A percentile compares a stretch with the other conserved stretches of the same genome.
phyloP scores from a whole-genome alignment of 2,113 vertebrate genomes.

The Pseudopipra pipra region DNA sequence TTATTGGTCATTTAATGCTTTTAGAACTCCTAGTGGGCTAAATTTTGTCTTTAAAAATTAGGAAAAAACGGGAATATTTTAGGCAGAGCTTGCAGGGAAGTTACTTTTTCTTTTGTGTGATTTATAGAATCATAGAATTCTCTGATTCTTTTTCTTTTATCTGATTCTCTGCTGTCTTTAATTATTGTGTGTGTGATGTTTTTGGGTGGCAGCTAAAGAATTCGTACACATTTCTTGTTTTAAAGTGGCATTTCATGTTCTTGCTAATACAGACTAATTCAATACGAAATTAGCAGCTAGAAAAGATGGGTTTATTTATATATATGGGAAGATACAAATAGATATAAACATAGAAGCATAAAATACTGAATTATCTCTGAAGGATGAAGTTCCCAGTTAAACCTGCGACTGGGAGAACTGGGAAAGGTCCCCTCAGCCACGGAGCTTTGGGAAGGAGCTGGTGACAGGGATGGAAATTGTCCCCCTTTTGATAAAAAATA shows the following conservation, averaged over 20 bases:
- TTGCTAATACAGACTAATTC: background rate
- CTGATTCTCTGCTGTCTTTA: background rate
- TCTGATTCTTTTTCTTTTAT: background rate
- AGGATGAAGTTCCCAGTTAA: background rate
- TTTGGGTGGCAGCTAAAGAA: background rate
- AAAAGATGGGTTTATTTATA: fast-evolving
- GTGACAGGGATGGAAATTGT: background rate
- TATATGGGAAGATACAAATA: fast-evolving
- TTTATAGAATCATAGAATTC: background rate
- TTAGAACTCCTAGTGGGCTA: background rate
- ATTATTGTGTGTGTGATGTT: background rate
- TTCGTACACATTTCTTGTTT: background rate
- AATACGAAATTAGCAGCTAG: background rate
- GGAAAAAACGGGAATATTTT: background rate
- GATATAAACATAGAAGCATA: background rate
- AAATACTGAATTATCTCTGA: background rate
- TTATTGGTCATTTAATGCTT: background rate
- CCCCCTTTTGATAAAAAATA: background rate
- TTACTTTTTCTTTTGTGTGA: background rate
- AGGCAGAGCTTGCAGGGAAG: background rate
- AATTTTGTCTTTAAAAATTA: background rate
- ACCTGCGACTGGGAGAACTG: background rate
- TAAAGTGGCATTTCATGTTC: background rate
- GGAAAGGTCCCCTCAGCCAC: background rate
- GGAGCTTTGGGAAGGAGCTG: background rate